phyloP scores from a whole-genome alignment of 2,888 invertebrate genomes.

The Leptopilina myrica region DNA sequence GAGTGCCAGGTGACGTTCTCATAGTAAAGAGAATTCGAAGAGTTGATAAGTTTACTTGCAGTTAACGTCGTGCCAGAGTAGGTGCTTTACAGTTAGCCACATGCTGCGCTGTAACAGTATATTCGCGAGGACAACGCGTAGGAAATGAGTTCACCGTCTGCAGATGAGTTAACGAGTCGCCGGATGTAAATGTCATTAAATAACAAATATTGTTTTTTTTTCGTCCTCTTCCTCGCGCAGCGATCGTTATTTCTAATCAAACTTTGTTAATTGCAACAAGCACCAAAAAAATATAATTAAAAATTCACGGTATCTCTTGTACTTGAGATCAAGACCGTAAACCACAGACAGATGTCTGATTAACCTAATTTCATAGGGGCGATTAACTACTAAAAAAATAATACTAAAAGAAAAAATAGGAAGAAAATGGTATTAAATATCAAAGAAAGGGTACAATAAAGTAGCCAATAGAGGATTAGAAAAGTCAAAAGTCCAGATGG shows the following conservation, averaged over 20 bases:
- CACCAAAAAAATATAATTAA: background rate
- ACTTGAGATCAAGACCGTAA: too few species aligned
- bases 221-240: background rate
- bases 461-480: background rate
- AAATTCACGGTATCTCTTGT: background rate
- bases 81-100: slow-evolving; percentile 52
- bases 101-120: slow-evolving; percentile 46
- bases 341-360: too few species aligned
- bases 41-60: slow-evolving; percentile 57
- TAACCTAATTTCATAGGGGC: too few species aligned
- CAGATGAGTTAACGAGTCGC: slow-evolving; percentile 35
- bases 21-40: slow-evolving; percentile 29
- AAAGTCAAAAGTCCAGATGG: background rate
- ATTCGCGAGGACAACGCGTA: slow-evolving; percentile 37
- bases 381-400: background rate
- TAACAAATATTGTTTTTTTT: background rate
- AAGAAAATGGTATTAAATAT: background rate
- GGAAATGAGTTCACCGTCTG: slow-evolving; percentile 37
- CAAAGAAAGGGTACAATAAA: background rate
- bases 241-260: slow-evolving; percentile 1
- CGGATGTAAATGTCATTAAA: slow-evolving; percentile 38
- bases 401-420: background rate
- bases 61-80: slow-evolving; percentile 41
- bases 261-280: background rate
- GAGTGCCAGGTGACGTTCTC: slow-evolving; percentile 61